Conservation (phyloP, 2,113 vertebrate species). For the Octodon degus region DNA sequence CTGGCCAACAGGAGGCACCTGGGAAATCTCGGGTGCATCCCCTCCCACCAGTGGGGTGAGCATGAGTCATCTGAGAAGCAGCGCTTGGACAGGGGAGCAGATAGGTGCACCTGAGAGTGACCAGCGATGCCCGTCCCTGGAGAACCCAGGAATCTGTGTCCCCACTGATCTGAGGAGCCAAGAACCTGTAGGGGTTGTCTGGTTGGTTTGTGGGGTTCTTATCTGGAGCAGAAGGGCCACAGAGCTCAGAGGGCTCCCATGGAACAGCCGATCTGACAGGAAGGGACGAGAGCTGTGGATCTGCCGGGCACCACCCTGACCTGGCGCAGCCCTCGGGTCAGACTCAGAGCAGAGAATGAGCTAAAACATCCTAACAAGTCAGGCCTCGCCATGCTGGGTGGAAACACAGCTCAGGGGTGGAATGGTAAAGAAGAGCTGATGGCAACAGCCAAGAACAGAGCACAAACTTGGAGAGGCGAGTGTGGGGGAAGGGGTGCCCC, state of each 20-base stretch:
- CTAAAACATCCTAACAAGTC: not conserved
- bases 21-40: not conserved
- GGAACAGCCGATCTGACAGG: not conserved
- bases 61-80: conserved; percentile 34
- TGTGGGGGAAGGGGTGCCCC: not conserved
- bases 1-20: not conserved
- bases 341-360: not conserved
- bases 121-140: not conserved
- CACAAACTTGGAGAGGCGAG: not conserved
- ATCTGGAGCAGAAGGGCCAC: not conserved
- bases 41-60: not conserved
- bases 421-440: not conserved
- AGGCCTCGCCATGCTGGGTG: not conserved
- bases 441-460: not conserved
- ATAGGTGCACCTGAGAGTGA: not conserved
- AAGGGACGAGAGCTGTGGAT: rapidly evolving
- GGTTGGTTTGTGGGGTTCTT: not conserved
- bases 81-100: not conserved
- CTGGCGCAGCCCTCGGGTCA: not conserved
- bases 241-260: not conserved
- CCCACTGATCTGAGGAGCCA: not conserved
- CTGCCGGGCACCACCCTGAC: not conserved
- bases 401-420: not conserved
- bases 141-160: rapidly evolving
- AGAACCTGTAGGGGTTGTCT: not conserved